A percentile compares a stretch with the other conserved stretches of the same genome.
These are phyloP conservation scores for Vanessa cardui DNA, from an alignment of 2,888 invertebrate species.

Conservation along the genomic window DNA sequence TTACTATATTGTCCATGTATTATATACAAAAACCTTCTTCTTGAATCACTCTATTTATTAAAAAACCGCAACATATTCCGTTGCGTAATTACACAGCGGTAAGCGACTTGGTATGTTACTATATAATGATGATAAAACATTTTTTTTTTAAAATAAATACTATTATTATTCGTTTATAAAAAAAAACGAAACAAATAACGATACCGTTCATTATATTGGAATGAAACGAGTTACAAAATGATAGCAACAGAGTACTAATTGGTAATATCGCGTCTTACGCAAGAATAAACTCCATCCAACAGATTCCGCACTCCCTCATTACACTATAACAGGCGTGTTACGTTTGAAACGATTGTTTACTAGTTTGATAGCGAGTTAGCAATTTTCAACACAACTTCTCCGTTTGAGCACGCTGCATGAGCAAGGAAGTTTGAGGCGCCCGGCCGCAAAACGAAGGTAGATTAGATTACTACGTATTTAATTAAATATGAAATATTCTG, in stretches of 20 bases:
- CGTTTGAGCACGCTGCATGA: constrained; percentile 34
- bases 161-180: no score
- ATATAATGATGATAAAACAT: no score
- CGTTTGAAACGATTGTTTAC: constrained; percentile 59
- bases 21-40: no score
- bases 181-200: no score
- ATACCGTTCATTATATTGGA: background rate
- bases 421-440: constrained; percentile 8
- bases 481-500: no score
- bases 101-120: no score
- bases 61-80: no score
- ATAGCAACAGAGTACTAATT: constrained; percentile 6
- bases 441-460: background rate
- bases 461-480: background rate
- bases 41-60: no score
- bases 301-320: constrained; percentile 31
- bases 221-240: background rate
- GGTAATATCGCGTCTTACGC: background rate
- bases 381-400: constrained; percentile 51
- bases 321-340: constrained; percentile 48
- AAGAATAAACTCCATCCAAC: constrained; percentile 15
- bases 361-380: constrained; percentile 54
- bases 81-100: no score
- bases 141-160: no score
- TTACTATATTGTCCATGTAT: no score